Evolutionary conservation across 2,888 invertebrate species (phyloP).

Genomic region (Mellilla xanthometata): DNA sequence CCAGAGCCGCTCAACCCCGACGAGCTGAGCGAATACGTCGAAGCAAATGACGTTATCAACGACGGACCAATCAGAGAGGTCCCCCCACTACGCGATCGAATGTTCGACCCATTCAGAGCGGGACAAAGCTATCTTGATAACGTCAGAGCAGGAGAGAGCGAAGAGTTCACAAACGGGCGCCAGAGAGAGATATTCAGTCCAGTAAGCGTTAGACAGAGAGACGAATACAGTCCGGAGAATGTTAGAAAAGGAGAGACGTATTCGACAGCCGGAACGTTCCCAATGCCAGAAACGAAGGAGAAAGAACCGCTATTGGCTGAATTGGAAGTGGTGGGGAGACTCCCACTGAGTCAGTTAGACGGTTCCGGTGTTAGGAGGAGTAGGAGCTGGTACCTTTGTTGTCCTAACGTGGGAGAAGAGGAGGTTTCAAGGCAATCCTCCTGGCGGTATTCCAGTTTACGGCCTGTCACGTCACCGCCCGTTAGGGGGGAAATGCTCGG

Average conservation of each 20-base stretch:
- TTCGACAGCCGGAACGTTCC: slow-evolving; percentile 75
- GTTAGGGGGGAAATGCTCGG: slow-evolving; percentile 54
- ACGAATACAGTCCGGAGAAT: slow-evolving; percentile 20
- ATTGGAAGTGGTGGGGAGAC: slow-evolving; percentile 62
- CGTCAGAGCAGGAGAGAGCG: too few relatives aligned
- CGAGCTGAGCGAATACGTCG: slow-evolving; percentile 73
- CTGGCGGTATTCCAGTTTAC: slow-evolving; percentile 70
- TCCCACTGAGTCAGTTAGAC: slow-evolving; percentile 66
- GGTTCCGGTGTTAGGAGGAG: slow-evolving; percentile 74
- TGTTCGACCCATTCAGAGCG: slow-evolving; percentile 36
- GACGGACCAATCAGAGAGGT: slow-evolving; percentile 62
- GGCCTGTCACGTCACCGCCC: slow-evolving; percentile 69
- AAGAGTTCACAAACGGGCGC: too few relatives aligned
- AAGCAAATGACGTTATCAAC: slow-evolving; percentile 59
- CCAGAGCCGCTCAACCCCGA: slow-evolving; percentile 55
- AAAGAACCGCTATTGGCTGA: slow-evolving; percentile 71
- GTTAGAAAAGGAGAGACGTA: slow-evolving; percentile 62
- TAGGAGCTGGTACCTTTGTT: slow-evolving; percentile 84
- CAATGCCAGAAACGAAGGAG: slow-evolving; percentile 74
- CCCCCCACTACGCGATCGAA: slow-evolving; percentile 61
- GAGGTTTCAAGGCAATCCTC: slow-evolving; percentile 68
- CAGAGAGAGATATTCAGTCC: too few relatives aligned
- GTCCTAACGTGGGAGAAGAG: slow-evolving; percentile 70
- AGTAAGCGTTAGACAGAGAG: too few relatives aligned
- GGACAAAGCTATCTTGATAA: too few relatives aligned